Evolutionary conservation across 2,797 vertebrate genomes (phyloP).

Genomic region (Channa striata): DNA sequence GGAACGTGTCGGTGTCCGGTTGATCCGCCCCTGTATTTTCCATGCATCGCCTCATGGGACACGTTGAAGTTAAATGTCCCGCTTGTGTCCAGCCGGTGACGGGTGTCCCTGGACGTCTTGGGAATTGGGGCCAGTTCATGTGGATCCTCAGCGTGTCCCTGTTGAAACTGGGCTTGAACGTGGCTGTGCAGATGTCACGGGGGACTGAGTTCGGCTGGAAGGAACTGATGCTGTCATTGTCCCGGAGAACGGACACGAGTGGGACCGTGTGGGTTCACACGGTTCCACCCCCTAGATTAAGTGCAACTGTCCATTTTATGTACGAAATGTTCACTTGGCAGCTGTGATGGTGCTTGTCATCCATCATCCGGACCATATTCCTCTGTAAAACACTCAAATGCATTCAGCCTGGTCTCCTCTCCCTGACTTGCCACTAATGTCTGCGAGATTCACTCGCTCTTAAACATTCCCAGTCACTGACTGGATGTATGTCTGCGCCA

Average conservation of each 20-base stretch:
- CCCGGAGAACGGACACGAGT: background rate
- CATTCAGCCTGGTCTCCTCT: background rate
- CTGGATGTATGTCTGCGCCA: no score
- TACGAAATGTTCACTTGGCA: background rate
- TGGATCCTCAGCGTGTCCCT: slow-evolving; percentile 31
- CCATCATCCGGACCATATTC: no score
- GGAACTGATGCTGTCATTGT: background rate
- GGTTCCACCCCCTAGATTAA: background rate
- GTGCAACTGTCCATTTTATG: no score
- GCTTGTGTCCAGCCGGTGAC: background rate
- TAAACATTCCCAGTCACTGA: no score
- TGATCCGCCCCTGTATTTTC: background rate
- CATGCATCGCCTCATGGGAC: background rate
- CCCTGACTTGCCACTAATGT: background rate
- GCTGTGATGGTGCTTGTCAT: background rate
- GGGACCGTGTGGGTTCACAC: slow-evolving; percentile 1
- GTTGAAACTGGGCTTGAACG: slow-evolving; percentile 41
- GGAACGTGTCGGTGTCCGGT: no score
- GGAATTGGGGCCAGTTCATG: slow-evolving; percentile 30
- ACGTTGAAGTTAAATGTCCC: background rate
- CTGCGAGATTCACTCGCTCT: no score
- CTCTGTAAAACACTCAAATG: background rate
- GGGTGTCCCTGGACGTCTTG: slow-evolving; percentile 20
- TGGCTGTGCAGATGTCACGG: slow-evolving; percentile 18
- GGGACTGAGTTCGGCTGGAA: slow-evolving; percentile 8